These are phyloP conservation scores for Chrysolina haemoptera DNA, from an alignment of 2,888 invertebrate species.

Conservation along the genomic window DNA sequence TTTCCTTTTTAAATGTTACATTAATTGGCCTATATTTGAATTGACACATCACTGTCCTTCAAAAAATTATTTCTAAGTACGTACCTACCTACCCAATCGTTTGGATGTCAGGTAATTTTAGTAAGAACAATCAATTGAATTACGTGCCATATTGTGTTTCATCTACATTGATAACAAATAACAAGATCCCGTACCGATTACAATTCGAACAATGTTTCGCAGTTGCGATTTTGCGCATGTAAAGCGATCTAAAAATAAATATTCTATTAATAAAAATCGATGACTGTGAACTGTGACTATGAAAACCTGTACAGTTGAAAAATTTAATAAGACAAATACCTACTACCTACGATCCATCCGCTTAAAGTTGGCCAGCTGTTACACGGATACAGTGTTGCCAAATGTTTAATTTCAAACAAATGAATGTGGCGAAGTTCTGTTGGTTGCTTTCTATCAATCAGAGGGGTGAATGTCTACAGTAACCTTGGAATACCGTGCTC, in stretches of 20 bases:
- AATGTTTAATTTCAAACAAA: no score
- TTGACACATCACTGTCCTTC: no score
- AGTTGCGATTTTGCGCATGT: constrained; percentile 36
- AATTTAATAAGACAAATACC: constrained; percentile 38
- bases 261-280: constrained; percentile 58
- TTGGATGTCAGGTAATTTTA: neutral
- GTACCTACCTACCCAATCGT: neutral
- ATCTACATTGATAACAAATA: neutral
- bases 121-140: neutral
- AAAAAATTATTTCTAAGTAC: no score
- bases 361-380: constrained; percentile 38
- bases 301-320: constrained; percentile 40
- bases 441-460: neutral
- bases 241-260: constrained; percentile 53
- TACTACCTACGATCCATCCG: constrained; percentile 32
- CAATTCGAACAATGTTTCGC: constrained; percentile 30
- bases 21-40: no score
- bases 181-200: constrained; percentile 10
- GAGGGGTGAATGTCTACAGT: neutral
- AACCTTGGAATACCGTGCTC: neutral
- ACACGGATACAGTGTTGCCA: constrained; percentile 36
- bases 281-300: constrained; percentile 48
- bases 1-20: no score
- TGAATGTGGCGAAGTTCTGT: neutral
- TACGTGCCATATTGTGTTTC: neutral